Evolutionary conservation across 2,113 vertebrate species (phyloP).

Genomic region (Brachypteracias leptosomus): DNA sequence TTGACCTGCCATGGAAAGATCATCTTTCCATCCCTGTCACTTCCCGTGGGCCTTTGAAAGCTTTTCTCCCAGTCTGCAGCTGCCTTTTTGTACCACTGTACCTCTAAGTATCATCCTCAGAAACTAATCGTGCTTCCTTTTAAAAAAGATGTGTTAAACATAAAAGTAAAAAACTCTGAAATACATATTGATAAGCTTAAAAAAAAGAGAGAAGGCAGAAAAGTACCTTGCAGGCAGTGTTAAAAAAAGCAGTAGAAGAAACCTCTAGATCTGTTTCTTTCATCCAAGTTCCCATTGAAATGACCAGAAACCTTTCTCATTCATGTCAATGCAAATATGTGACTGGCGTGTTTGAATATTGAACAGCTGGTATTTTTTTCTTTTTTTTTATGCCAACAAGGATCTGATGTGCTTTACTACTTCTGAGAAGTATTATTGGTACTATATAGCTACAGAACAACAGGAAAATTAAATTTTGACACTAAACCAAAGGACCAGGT

Average conservation of each 20-base stretch:
- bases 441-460: not conserved
- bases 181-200: constrained; percentile 50
- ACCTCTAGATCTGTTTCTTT: constrained; percentile 56
- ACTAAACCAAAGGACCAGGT: not conserved
- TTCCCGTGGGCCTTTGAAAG: not conserved
- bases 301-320: constrained; percentile 15
- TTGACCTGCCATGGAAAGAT: not conserved
- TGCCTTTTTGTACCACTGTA: constrained; percentile 21
- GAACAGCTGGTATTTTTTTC: not conserved
- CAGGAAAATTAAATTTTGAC: not conserved
- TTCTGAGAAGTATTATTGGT: not conserved
- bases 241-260: not conserved
- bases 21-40: not conserved
- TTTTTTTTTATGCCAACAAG: not conserved
- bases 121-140: not conserved
- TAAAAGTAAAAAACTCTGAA: constrained; percentile 28
- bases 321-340: constrained; percentile 47
- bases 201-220: not conserved
- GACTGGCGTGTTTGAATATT: not conserved
- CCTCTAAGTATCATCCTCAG: not conserved
- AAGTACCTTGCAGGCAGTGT: constrained; percentile 29
- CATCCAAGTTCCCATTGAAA: constrained; percentile 24
- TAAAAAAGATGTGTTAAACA: constrained; percentile 25
- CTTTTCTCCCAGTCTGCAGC: not conserved
- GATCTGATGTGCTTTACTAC: not conserved